Conservation (phyloP, 2,113 vertebrate species). For the Buteo buteo region DNA sequence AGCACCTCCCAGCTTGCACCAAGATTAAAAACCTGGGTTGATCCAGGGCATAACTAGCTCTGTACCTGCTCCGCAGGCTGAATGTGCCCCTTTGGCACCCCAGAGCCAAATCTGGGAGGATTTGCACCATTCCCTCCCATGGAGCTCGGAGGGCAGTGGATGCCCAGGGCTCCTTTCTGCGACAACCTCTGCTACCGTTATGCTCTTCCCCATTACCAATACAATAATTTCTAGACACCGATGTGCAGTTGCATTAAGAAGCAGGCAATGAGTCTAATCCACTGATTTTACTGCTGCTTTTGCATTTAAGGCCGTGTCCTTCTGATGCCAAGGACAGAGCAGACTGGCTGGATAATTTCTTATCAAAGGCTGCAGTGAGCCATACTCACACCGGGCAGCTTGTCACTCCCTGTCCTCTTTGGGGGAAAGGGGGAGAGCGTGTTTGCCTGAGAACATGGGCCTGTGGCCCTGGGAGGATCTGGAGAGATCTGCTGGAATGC, state of each 20-base stretch:
- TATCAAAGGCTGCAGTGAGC: background rate
- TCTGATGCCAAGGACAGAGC: background rate
- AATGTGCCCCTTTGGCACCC: background rate
- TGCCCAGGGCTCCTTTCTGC: background rate
- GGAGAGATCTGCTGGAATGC: background rate
- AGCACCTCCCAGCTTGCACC: background rate
- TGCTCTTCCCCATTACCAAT: background rate
- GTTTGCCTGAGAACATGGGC: background rate
- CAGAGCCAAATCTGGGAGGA: background rate
- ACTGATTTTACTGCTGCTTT: background rate
- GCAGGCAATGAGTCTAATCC: background rate
- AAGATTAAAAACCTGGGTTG: background rate
- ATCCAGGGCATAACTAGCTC: background rate
- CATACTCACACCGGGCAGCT: rapidly evolving
- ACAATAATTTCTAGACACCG: background rate
- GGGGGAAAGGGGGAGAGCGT: background rate
- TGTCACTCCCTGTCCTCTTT: background rate
- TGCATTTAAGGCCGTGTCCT: background rate
- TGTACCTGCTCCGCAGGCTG: rapidly evolving
- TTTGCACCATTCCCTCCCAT: background rate
- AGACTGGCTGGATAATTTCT: background rate
- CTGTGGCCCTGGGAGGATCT: background rate
- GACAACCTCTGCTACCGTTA: background rate
- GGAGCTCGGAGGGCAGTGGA: background rate
- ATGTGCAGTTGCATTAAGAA: background rate